A percentile compares a stretch with the other conserved stretches of the same genome.
phyloP scores from a whole-genome alignment of 2,113 vertebrate genomes.

The Trochalopteron elliotii region DNA sequence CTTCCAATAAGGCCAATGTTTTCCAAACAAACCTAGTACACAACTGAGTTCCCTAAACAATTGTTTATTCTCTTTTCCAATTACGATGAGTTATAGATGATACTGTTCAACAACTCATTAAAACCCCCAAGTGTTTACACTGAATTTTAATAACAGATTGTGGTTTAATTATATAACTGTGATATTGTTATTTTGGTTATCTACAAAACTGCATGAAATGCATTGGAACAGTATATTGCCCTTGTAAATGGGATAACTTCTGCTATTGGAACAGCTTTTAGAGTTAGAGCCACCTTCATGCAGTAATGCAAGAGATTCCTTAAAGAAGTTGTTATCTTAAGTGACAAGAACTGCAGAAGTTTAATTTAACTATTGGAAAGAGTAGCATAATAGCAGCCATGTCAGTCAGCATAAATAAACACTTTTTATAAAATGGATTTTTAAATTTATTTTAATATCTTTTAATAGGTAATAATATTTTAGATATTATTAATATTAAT shows the following conservation, averaged over 20 bases:
- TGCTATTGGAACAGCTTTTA: neutral
- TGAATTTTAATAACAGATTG: neutral
- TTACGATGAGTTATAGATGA: neutral
- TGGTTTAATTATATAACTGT: neutral
- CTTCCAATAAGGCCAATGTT: neutral
- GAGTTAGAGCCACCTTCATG: neutral
- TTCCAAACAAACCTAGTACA: neutral
- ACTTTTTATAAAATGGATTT: neutral
- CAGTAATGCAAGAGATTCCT: neutral
- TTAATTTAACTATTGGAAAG: neutral
- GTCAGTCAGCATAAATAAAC: neutral
- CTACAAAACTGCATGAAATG: neutral
- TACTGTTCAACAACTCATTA: neutral
- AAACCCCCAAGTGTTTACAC: neutral
- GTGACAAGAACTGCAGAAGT: neutral
- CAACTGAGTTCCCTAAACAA: neutral
- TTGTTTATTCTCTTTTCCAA: neutral
- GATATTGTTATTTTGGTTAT: neutral
- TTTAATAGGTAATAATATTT: no score
- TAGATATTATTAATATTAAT: no score
- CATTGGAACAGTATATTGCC: neutral
- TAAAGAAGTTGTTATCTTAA: neutral
- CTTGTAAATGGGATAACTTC: neutral
- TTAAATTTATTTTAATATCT: neutral
- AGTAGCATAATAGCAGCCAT: neutral